phyloP scores from a whole-genome alignment of 2,797 vertebrate species.

The Epinephelus malabaricus region DNA sequence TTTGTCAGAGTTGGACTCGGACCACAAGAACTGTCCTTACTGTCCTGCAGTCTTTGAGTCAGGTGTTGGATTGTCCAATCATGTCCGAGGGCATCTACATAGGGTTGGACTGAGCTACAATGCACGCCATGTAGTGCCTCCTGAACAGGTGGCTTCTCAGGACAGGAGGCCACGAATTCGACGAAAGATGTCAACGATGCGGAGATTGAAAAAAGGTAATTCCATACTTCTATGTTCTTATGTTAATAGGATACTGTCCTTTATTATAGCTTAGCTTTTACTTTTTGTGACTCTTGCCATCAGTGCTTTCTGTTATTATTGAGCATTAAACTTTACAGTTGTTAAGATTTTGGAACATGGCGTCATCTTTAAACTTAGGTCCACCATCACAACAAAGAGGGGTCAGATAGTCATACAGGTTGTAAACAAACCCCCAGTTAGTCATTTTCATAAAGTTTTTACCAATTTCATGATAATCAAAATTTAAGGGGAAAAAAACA shows the following conservation, averaged over 20 bases:
- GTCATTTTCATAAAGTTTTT: too few relatives aligned
- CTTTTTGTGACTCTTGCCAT: background rate
- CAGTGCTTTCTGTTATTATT: too few relatives aligned
- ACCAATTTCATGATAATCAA: too few relatives aligned
- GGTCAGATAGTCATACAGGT: background rate
- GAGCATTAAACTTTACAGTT: too few relatives aligned
- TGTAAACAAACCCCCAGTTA: background rate
- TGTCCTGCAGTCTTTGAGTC: slow-evolving; percentile 98
- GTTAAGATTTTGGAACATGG: too few relatives aligned
- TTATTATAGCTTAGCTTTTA: background rate
- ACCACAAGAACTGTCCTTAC: slow-evolving; percentile 94
- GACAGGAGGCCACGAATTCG: slow-evolving; percentile 95
- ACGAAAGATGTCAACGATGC: slow-evolving; percentile 90
- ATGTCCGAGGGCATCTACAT: slow-evolving; percentile 96
- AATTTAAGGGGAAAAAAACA: too few relatives aligned
- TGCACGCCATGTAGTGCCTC: slow-evolving; percentile 93
- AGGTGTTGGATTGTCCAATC: slow-evolving; percentile 97
- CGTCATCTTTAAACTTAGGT: too few relatives aligned
- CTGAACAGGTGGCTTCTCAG: slow-evolving; percentile 93
- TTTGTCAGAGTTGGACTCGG: slow-evolving; percentile 88
- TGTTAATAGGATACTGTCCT: background rate
- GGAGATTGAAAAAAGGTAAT: slow-evolving; percentile 95
- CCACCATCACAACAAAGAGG: too few relatives aligned
- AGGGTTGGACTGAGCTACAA: slow-evolving; percentile 95
- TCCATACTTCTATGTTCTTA: background rate